These are phyloP conservation scores for Geopemphigus sp. DNA, from an alignment of 1,140 invertebrate species.

Conservation along the genomic window DNA sequence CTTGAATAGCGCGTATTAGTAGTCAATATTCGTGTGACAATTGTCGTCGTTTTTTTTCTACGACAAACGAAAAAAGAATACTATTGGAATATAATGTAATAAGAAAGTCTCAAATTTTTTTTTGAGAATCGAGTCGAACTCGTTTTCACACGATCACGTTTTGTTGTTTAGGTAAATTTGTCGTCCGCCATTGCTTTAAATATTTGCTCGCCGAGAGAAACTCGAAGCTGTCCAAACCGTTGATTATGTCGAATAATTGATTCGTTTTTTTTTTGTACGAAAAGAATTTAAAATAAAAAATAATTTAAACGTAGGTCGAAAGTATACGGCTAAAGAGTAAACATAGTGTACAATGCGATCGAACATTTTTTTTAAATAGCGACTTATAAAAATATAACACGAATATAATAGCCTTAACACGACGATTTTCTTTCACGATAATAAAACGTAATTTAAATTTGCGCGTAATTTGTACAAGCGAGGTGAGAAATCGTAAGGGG, in stretches of 20 bases:
- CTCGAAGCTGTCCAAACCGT: background rate
- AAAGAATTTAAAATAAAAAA: background rate
- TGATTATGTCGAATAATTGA: background rate
- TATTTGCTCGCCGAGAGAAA: background rate
- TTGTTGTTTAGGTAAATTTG: background rate
- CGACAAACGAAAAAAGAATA: constrained; percentile 5
- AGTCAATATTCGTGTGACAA: constrained; percentile 2
- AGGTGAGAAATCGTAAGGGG: too few relatives aligned
- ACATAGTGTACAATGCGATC: too few relatives aligned
- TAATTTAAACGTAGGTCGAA: background rate
- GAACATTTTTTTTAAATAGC: too few relatives aligned
- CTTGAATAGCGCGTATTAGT: background rate
- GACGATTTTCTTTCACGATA: too few relatives aligned
- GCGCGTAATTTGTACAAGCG: too few relatives aligned
- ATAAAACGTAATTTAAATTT: too few relatives aligned
- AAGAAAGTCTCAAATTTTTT: too few relatives aligned
- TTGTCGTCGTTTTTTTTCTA: background rate
- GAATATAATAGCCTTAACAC: too few relatives aligned
- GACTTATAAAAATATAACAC: too few relatives aligned
- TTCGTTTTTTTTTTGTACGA: background rate
- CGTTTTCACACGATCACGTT: background rate
- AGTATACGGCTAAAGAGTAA: too few relatives aligned
- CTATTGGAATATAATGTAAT: too few relatives aligned
- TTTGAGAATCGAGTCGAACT: background rate
- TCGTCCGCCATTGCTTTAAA: background rate